Base-by-base conservation (phyloP, 2,888 invertebrate genomes). In the Keiferia lycopersicella region DNA sequence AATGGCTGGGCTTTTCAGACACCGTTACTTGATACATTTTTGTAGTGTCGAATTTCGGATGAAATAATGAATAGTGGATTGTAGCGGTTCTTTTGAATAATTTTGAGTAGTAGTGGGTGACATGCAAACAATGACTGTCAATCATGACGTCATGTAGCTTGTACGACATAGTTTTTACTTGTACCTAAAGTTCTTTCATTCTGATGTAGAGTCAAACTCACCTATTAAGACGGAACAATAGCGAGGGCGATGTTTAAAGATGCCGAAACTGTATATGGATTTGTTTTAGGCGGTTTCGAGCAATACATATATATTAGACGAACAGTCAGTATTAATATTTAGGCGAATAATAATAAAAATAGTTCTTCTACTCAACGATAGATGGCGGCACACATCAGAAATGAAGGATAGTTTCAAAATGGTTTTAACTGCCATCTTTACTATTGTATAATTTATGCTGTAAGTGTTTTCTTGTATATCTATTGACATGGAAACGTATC, bases 1-100 rank as follows among this genome's bases (percentile, higher is more conserved):
- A 78, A 81, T 76, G 75, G 73, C 77, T 72, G 69, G 64, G 68
- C 68, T 68, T 71, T 74, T 74, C 72, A 69, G 67, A 71, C 69
- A 75, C 81, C 80, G 80, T 80, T 84, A 80, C n/a, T 16, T 61
- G 45, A 60, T 60, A 60, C 39, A 50, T 50, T 20, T 58, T 38
- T 58, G 58, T 39, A 34, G 58, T 38, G 12, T 38, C 30, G n/a
- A 34, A 34, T 57, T 30, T 57, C 10, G 30, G 38, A 58, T 39
- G 58, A 14, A 58, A 58, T 16, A 20, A 39, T 58, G 58, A 58
- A 58, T 58, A 38, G 20, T 39, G 18, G 39, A 58, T 58, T 8
- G 11, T 18, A 58, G 39, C 58, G 58, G 58, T 18, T 18, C 64
- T 39, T 39, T 58, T 16, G 18, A 12, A 38, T 39, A 58, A 56